Conservation (phyloP, 2,113 vertebrate genomes). For the Silurus glanis region DNA sequence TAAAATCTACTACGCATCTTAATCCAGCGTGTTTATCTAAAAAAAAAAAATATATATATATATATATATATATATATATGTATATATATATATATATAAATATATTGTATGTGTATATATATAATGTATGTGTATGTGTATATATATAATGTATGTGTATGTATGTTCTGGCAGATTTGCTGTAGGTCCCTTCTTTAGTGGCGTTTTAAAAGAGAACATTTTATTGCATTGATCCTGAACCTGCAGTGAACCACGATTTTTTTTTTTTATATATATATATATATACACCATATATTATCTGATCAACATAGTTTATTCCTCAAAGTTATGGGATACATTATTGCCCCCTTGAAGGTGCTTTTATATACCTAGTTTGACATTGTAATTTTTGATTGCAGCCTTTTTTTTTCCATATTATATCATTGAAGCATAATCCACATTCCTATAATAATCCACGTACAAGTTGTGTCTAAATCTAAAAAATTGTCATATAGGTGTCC, state of each 20-base stretch:
- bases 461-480: neutral
- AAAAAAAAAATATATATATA: too few species aligned
- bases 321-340: neutral
- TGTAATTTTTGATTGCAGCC: neutral
- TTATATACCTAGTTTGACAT: slow-evolving; percentile 2
- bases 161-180: neutral
- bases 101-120: too few species aligned
- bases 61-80: neutral
- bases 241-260: neutral
- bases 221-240: neutral
- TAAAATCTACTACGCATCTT: neutral
- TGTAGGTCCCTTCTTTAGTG: slow-evolving; percentile 1
- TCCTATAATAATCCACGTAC: neutral
- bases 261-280: too few species aligned
- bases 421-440: neutral
- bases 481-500: neutral
- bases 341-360: neutral
- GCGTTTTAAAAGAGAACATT: slow-evolving; percentile 26
- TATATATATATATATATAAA: too few species aligned
- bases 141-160: too few species aligned
- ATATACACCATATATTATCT: too few species aligned
- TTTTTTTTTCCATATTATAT: neutral
- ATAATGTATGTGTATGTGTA: neutral
- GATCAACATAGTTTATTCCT: neutral
- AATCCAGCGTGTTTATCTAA: neutral